A percentile compares a stretch with the other conserved stretches of the same genome.
Conservation (phyloP, 1,140 invertebrate species). For the Amyelois transitella region DNA sequence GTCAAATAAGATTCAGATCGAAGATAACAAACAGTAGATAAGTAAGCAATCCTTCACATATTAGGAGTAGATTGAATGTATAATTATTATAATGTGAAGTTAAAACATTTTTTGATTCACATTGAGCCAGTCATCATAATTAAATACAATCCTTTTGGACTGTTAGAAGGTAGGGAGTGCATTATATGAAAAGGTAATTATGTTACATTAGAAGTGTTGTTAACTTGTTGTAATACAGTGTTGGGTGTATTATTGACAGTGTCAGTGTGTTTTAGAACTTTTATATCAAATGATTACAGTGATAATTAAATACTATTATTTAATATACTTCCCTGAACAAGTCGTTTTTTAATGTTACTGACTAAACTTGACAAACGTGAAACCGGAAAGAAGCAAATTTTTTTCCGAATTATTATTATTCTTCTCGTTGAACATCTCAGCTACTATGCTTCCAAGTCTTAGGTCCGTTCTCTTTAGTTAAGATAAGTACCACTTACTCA, state of each 20-base stretch:
- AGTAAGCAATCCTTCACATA: not conserved
- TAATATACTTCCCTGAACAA: too few species aligned
- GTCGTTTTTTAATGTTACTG: not conserved
- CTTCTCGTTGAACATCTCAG: too few species aligned
- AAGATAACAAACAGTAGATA: slow-evolving; percentile 5
- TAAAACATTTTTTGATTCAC: slow-evolving; percentile 48
- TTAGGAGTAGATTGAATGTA: slow-evolving; percentile 23
- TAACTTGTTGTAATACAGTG: slow-evolving; percentile 1
- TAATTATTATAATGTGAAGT: slow-evolving; percentile 65
- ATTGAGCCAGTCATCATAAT: slow-evolving; percentile 59
- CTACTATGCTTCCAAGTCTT: too few species aligned
- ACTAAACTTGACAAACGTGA: not conserved
- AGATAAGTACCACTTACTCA: too few species aligned
- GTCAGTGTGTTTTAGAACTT: too few species aligned
- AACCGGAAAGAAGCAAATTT: too few species aligned
- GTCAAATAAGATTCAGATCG: not conserved
- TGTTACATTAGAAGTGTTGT: slow-evolving; percentile 20
- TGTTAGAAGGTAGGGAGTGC: slow-evolving; percentile 27
- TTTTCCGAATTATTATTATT: too few species aligned
- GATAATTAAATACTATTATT: too few species aligned
- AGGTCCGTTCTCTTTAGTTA: too few species aligned
- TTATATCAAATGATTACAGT: too few species aligned
- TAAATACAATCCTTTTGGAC: slow-evolving; percentile 60
- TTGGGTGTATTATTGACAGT: too few species aligned
- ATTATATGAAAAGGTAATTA: slow-evolving; percentile 32